A percentile compares a stretch with the other conserved stretches of the same genome.
Conservation (phyloP, 1,140 invertebrate genomes). For the Diprion similis region DNA sequence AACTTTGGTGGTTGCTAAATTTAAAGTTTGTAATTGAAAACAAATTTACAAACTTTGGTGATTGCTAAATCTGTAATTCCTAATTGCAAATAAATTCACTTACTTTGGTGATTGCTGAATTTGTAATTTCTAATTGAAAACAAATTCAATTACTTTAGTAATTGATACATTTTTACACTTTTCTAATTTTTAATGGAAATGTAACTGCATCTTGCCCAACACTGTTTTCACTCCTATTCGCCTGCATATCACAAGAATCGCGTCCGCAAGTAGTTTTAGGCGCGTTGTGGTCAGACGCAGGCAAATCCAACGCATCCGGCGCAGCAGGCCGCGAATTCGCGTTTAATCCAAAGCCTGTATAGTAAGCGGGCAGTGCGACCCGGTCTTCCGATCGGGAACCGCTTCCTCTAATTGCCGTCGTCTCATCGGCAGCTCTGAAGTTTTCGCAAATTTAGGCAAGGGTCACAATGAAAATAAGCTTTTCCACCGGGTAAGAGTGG, state of each 20-base stretch:
- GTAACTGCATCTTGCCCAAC: background rate
- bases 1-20: background rate
- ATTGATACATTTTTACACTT: background rate
- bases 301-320: background rate
- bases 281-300: conserved; percentile 2
- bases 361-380: background rate
- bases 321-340: background rate
- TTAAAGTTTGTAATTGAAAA: background rate
- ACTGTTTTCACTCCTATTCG: background rate
- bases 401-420: background rate
- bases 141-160: background rate
- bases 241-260: background rate
- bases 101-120: too few relatives aligned
- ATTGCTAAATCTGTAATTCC: too few relatives aligned
- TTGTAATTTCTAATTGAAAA: background rate
- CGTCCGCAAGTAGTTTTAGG: background rate
- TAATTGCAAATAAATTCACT: too few relatives aligned
- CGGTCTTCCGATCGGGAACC: background rate
- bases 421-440: background rate
- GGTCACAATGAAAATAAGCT: background rate
- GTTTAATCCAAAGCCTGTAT: background rate
- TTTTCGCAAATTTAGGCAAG: background rate
- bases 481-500: background rate
- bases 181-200: background rate
- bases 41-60: too few relatives aligned